A percentile compares a stretch with the other conserved stretches of the same genome.
Conservation (phyloP, 1,140 invertebrate genomes). For the Adelges cooleyi region DNA sequence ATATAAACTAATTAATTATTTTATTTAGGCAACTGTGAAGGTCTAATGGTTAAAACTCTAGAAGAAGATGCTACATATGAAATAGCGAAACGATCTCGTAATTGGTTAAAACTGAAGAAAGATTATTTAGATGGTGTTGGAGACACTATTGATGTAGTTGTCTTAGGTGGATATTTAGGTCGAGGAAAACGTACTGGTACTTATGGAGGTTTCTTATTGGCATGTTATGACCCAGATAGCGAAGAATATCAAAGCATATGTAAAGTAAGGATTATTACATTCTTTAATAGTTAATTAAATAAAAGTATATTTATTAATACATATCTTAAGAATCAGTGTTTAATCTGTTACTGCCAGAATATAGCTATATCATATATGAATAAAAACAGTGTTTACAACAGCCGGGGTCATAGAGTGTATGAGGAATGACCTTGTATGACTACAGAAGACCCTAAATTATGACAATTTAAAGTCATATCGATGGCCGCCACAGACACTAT, state of each 20-base stretch:
- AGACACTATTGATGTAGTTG: constrained; percentile 88
- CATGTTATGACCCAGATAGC: constrained; percentile 86
- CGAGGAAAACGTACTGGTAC: constrained; percentile 87
- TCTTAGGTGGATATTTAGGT: constrained; percentile 89
- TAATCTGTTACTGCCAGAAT: too few relatives aligned
- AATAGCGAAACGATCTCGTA: constrained; percentile 91
- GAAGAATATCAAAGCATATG: constrained; percentile 91
- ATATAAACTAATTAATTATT: too few relatives aligned
- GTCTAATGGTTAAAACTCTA: constrained; percentile 96
- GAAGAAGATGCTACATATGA: constrained; percentile 90
- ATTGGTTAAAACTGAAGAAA: constrained; percentile 97
- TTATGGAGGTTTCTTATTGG: constrained; percentile 93
- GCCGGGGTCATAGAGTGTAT: too few relatives aligned
- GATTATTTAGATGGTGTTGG: constrained; percentile 93
- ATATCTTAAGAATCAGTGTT: too few relatives aligned
- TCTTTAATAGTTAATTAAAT: too few relatives aligned
- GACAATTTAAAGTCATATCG: neutral
- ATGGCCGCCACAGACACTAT: too few relatives aligned
- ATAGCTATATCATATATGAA: too few relatives aligned
- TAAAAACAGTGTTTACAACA: too few relatives aligned
- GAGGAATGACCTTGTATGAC: too few relatives aligned
- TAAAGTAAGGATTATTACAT: constrained; percentile 61
- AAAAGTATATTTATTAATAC: too few relatives aligned
- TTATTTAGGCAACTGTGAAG: constrained; percentile 80
- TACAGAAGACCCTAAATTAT: neutral